A percentile compares a stretch with the other conserved stretches of the same genome.
These are phyloP conservation scores for Brachymystax lenok DNA, from an alignment of 2,797 vertebrate species.

Conservation along the genomic window DNA sequence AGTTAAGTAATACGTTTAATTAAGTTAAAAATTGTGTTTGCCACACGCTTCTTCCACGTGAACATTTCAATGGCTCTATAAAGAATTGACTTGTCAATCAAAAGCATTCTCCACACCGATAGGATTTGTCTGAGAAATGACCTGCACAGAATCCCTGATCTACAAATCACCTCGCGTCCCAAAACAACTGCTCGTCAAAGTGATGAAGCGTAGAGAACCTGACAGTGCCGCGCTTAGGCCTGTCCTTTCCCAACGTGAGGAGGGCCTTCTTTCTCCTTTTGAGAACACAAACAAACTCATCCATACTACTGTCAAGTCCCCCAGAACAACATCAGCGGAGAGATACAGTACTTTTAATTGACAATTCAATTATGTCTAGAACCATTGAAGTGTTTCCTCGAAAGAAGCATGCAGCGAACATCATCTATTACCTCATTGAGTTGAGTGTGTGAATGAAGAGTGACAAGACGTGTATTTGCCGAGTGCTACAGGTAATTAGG, in stretches of 20 bases:
- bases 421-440: constrained; percentile 72
- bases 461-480: constrained; percentile 44
- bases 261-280: background rate
- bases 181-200: background rate
- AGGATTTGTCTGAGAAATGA: background rate
- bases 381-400: constrained; percentile 60
- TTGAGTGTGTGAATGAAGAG: constrained; percentile 71
- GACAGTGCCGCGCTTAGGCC: background rate
- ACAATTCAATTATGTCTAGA: constrained; percentile 63
- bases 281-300: background rate
- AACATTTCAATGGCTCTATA: constrained; percentile 62
- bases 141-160: background rate
- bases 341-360: constrained; percentile 37
- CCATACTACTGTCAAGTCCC: constrained; percentile 14
- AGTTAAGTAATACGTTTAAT: constrained; percentile 30
- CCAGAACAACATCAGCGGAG: constrained; percentile 25
- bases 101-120: constrained; percentile 6
- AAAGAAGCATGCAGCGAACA: constrained; percentile 63
- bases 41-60: constrained; percentile 59
- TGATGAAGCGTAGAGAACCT: background rate
- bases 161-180: background rate
- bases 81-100: constrained; percentile 62
- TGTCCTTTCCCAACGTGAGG: background rate
- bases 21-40: constrained; percentile 70
- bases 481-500: constrained; percentile 67